Percentiles rank a stretch among this genome's conserved stretches.
Conservation (phyloP, 1,140 invertebrate genomes). For the Colletes latitarsis region DNA sequence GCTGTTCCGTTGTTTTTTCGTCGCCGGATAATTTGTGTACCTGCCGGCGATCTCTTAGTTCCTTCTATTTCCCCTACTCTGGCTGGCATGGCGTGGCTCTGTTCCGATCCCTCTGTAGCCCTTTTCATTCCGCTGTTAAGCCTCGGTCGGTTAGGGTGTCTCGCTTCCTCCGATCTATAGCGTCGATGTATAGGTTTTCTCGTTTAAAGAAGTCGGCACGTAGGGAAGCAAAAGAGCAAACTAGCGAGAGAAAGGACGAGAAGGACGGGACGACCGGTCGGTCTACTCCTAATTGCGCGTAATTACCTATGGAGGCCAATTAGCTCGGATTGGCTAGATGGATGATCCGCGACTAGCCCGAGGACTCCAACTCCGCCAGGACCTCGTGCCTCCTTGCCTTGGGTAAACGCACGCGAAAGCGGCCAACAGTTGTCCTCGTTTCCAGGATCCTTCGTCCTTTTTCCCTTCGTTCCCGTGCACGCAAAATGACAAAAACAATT, state of each 20-base stretch:
- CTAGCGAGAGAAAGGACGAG: constrained; percentile 21
- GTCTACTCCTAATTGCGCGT: constrained; percentile 78
- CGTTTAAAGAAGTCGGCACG: constrained; percentile 43
- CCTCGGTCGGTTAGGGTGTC: constrained; percentile 16
- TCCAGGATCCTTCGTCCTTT: constrained; percentile 11
- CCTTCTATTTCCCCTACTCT: constrained; percentile 25
- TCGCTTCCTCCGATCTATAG: constrained; percentile 58
- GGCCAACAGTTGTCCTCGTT: constrained; percentile 31
- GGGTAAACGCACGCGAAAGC: constrained; percentile 55
- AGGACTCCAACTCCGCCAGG: constrained; percentile 49
- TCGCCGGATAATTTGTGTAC: constrained; percentile 79
- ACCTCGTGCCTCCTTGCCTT: constrained; percentile 35
- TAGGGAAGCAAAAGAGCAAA: constrained; percentile 20
- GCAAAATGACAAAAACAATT: constrained; percentile 24
- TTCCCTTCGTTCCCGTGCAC: background rate
- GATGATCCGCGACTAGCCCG: constrained; percentile 62
- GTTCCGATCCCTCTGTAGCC: background rate
- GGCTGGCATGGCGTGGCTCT: constrained; percentile 17
- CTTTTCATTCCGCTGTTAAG: constrained; percentile 11
- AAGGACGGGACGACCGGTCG: constrained; percentile 47
- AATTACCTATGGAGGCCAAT: constrained; percentile 77
- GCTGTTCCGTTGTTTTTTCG: constrained; percentile 79
- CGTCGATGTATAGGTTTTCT: constrained; percentile 57
- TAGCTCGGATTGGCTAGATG: constrained; percentile 70
- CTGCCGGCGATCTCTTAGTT: constrained; percentile 66